phyloP scores from a whole-genome alignment of 1,140 invertebrate species.

The Halyomorpha halys region DNA sequence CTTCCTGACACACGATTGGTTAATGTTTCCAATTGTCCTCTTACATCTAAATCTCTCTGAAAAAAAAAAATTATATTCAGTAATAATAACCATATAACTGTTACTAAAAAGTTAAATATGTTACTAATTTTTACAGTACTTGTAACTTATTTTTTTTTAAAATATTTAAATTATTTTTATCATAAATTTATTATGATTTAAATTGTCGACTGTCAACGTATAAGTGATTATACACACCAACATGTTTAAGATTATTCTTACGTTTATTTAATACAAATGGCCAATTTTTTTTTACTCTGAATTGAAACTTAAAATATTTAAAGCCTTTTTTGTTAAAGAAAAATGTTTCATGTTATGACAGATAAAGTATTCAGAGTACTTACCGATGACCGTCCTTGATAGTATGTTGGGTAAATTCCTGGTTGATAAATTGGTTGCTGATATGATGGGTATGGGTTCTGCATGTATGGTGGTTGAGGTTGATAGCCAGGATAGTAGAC shows the following conservation, averaged over 20 bases:
- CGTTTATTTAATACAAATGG: too few relatives aligned
- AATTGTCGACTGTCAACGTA: too few relatives aligned
- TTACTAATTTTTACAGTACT: too few relatives aligned
- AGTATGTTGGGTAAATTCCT: constrained; percentile 3
- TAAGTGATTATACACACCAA: too few relatives aligned
- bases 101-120: too few relatives aligned
- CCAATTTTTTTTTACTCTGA: too few relatives aligned
- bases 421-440: constrained; percentile 20
- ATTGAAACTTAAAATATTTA: too few relatives aligned
- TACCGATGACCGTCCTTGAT: constrained; percentile 4
- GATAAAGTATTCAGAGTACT: neutral
- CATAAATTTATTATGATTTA: too few relatives aligned
- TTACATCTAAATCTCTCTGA: constrained; percentile 42
- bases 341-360: neutral
- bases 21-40: constrained; percentile 45
- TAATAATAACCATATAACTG: too few relatives aligned
- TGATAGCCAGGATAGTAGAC: constrained; percentile 18
- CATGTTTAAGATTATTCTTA: too few relatives aligned
- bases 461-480: constrained; percentile 13
- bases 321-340: neutral
- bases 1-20: constrained; percentile 41
- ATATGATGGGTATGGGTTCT: constrained; percentile 16
- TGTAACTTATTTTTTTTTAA: too few relatives aligned
- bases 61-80: neutral
- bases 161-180: too few relatives aligned